These are phyloP conservation scores for Phthorimaea operculella DNA, from an alignment of 1,140 invertebrate genomes.

Conservation along the genomic window DNA sequence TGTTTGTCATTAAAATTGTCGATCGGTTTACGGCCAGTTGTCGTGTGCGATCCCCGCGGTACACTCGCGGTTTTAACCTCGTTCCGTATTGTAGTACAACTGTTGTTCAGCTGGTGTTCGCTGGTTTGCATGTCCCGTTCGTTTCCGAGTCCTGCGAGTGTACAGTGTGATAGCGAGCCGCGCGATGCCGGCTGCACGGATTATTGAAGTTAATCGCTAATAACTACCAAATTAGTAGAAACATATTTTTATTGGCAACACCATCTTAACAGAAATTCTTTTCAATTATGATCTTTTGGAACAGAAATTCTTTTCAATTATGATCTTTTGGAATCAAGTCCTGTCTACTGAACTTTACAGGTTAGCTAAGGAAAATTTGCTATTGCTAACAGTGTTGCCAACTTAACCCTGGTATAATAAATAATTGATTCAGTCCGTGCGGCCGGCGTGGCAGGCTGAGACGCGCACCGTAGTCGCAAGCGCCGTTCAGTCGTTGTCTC, in stretches of 20 bases:
- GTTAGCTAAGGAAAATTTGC: neutral
- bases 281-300: too few species aligned
- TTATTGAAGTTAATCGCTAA: too few species aligned
- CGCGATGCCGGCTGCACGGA: neutral
- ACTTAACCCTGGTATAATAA: neutral
- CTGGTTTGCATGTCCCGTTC: neutral
- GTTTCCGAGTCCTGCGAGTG: constrained; percentile 9
- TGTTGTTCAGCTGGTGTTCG: neutral
- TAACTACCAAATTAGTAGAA: too few species aligned
- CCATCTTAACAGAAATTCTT: too few species aligned
- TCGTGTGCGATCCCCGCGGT: constrained; percentile 28
- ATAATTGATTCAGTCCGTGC: neutral
- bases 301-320: too few species aligned
- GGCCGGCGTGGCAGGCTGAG: constrained; percentile 1
- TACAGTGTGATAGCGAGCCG: constrained; percentile 9
- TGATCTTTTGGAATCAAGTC: too few species aligned
- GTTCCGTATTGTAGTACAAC: constrained; percentile 2
- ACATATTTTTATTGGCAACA: too few species aligned
- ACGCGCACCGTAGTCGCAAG: constrained; percentile 13
- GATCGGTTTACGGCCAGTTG: constrained; percentile 33
- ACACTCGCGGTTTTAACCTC: constrained; percentile 17
- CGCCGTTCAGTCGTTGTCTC: constrained; percentile 50
- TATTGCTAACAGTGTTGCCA: neutral
- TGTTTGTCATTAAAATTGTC: constrained; percentile 46
- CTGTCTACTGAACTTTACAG: too few species aligned